These are phyloP conservation scores for Mythimna lalbum DNA, from an alignment of 2,888 invertebrate species.

Conservation along the genomic window DNA sequence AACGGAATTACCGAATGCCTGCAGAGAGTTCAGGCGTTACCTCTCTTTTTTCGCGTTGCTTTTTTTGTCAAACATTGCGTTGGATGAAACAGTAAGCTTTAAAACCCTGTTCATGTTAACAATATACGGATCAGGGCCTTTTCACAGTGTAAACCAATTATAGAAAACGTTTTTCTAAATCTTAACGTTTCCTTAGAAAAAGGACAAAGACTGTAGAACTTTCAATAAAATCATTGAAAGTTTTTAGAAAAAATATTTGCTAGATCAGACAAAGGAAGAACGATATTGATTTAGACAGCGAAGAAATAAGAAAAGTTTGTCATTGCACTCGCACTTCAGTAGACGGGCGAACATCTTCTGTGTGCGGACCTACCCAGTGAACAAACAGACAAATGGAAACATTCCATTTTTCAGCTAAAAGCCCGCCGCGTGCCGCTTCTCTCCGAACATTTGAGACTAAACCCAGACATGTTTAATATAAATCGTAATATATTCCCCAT, in stretches of 20 bases:
- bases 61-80: too few relatives aligned
- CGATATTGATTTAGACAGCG: slow-evolving; percentile 54
- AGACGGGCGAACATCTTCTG: slow-evolving; percentile 33
- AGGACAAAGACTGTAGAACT: background rate
- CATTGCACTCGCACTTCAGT: slow-evolving; percentile 52
- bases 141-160: background rate
- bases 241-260: slow-evolving; percentile 40
- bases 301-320: slow-evolving; percentile 52
- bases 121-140: too few relatives aligned
- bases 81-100: too few relatives aligned
- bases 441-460: slow-evolving; percentile 51
- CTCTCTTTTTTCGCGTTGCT: too few relatives aligned
- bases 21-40: too few relatives aligned
- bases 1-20: too few relatives aligned
- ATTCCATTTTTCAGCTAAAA: slow-evolving; percentile 66
- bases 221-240: slow-evolving; percentile 25
- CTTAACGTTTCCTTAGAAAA: slow-evolving; percentile 2
- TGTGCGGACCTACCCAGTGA: slow-evolving; percentile 27
- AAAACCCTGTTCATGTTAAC: too few relatives aligned
- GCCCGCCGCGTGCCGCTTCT: slow-evolving; percentile 46
- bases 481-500: slow-evolving; percentile 38
- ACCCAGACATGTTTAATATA: slow-evolving; percentile 38
- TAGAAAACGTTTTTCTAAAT: background rate
- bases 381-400: slow-evolving; percentile 64
- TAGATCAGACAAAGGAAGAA: slow-evolving; percentile 43